A percentile compares a stretch with the other conserved stretches of the same genome.
phyloP scores from a whole-genome alignment of 2,888 invertebrate genomes.

The Trissoscelio sp. region DNA sequence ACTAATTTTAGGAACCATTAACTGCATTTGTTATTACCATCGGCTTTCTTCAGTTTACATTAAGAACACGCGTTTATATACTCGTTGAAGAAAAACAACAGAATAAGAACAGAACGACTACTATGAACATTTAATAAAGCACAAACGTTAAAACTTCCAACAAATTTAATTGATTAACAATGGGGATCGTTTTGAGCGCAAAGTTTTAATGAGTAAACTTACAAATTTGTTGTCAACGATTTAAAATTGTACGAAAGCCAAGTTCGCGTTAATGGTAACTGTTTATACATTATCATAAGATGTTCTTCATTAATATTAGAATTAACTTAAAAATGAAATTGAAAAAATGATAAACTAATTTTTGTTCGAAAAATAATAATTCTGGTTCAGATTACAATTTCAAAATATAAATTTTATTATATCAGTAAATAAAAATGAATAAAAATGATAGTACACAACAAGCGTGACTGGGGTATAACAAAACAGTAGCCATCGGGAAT shows the following conservation, averaged over 20 bases:
- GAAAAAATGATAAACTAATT: no score
- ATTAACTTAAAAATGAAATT: no score
- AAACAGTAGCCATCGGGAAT: not conserved
- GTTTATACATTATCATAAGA: conserved; percentile 1
- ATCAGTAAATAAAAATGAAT: not conserved
- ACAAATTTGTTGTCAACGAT: conserved; percentile 1
- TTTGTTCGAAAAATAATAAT: no score
- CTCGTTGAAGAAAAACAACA: conserved; percentile 12
- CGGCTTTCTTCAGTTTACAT: not conserved
- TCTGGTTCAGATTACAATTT: no score
- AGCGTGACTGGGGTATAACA: not conserved
- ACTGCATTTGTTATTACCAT: conserved; percentile 12
- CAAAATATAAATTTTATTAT: no score
- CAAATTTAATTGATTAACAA: conserved; percentile 42
- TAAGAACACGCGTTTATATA: conserved; percentile 9
- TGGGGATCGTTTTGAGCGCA: not conserved
- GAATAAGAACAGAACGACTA: conserved; percentile 2
- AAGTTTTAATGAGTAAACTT: conserved; percentile 46
- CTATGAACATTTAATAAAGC: not conserved
- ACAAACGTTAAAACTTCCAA: conserved; percentile 17
- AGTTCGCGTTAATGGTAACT: not conserved
- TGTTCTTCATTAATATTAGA: not conserved
- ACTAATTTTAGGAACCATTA: conserved; percentile 39
- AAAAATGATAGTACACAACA: not conserved
- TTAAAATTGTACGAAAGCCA: conserved; percentile 6